Base-by-base conservation (phyloP, 2,113 vertebrate genomes). In the Plecturocebus donacophilus region DNA sequence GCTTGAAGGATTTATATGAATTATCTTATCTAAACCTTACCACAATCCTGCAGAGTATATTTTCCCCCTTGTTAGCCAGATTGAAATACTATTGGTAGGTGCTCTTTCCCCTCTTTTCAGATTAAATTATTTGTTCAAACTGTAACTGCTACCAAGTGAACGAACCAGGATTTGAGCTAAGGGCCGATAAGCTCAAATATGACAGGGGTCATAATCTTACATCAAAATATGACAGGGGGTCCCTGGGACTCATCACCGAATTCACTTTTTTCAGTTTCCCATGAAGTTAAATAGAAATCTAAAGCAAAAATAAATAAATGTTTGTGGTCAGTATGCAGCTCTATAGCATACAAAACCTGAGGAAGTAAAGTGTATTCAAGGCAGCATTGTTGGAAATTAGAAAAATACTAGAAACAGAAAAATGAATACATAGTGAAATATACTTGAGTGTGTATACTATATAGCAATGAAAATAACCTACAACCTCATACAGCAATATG, bases 211-310 rank as follows among this genome's bases (percentile, higher is more conserved):
- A 30, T 30, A 32, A 64, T 64, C 61, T 35, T 90, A 77, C 35
- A 66, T 56, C 49, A 81, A 64, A 42, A 42, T 54, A 45, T 56
- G 61, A 68, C 30, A 11, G 7, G 12, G 12, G 5, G 32, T 20
- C 30, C 10, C 32, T 45, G 2, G 25, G 2, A n/a, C 27, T 42
- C 30, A 47, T 75, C 23, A 23, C n/a, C 54, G 61, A 83, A 73
- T 71, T 96, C 45, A 84, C 17, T 58, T 79, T 64, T 77, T 64
- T 32, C 30, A 58, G 45, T 54, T 83, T 86, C 25, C 56, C 54
- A 89, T 68, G 32, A 94, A 87, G 49, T 80, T 54, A 66, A 93
- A 79, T 20, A 87, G 16, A 92, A 93, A 56, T 73, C 20, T 77
- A 79, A 87, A 87, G 14, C 56, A 90, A 86, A 35, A 86, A 70